A percentile compares a stretch with the other conserved stretches of the same genome.
These are phyloP conservation scores for Oxycera nigricornis DNA, from an alignment of 2,888 invertebrate species.

Conservation along the genomic window DNA sequence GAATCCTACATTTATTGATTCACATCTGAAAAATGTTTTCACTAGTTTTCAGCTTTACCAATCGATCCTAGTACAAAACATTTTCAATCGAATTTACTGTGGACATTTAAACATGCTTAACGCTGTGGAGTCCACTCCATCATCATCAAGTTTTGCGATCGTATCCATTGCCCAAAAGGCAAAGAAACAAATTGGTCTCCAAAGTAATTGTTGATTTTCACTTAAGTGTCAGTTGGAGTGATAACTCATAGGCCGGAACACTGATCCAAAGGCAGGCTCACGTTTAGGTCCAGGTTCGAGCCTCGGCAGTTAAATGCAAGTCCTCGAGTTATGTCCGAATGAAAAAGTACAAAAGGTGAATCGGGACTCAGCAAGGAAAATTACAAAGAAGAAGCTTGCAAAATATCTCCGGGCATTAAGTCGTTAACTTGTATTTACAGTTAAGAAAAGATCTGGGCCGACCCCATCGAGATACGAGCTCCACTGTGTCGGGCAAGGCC, in stretches of 20 bases:
- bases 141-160: too few species aligned
- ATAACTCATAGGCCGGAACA: background rate
- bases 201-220: slow-evolving; percentile 37
- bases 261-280: background rate
- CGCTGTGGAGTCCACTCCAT: too few species aligned
- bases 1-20: too few species aligned
- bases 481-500: slow-evolving; percentile 18
- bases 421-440: background rate
- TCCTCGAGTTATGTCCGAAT: slow-evolving; percentile 11
- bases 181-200: slow-evolving; percentile 22
- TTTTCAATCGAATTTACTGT: too few species aligned
- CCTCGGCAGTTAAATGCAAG: background rate
- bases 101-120: too few species aligned
- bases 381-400: background rate
- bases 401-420: slow-evolving; percentile 23
- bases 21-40: too few species aligned
- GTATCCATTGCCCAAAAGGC: slow-evolving; percentile 13
- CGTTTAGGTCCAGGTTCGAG: background rate
- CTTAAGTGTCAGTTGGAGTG: slow-evolving; percentile 1
- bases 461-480: background rate
- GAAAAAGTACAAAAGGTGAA: slow-evolving; percentile 30
- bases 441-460: background rate
- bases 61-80: too few species aligned
- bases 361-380: slow-evolving; percentile 2
- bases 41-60: too few species aligned